A percentile compares a stretch with the other conserved stretches of the same genome.
Conservation (phyloP, 1,140 invertebrate genomes). For the Plodia interpunctella region DNA sequence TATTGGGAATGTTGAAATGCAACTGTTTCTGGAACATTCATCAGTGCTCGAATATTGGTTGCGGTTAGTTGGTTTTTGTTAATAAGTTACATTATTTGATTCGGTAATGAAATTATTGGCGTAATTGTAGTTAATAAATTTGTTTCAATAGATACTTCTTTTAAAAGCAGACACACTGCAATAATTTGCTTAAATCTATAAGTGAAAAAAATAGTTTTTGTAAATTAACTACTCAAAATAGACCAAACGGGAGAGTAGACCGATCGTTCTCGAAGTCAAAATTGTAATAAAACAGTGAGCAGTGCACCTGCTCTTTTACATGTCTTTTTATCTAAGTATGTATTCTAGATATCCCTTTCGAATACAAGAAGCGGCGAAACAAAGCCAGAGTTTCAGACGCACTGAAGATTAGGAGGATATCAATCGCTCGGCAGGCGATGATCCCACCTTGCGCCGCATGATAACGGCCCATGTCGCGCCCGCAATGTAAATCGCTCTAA, state of each 20-base stretch:
- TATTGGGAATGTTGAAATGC: not conserved
- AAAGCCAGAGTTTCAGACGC: not conserved
- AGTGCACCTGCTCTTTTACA: no score
- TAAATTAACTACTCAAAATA: no score
- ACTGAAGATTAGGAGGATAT: slow-evolving; percentile 8
- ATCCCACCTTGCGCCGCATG: slow-evolving; percentile 57
- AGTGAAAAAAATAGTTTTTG: no score
- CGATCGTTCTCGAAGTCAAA: no score
- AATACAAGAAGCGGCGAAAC: not conserved
- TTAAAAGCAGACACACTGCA: no score
- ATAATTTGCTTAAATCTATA: no score
- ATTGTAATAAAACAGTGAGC: no score
- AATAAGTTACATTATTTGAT: not conserved
- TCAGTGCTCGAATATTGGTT: not conserved
- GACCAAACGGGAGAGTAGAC: no score
- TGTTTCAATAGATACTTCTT: no score
- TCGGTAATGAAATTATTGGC: not conserved
- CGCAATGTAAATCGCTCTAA: slow-evolving; percentile 74
- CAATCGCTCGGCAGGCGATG: not conserved
- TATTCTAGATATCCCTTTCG: no score
- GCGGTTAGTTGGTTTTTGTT: slow-evolving; percentile 3
- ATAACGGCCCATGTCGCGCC: slow-evolving; percentile 65
- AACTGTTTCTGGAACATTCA: not conserved
- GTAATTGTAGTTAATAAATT: no score
- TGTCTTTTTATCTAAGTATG: no score